Evolutionary conservation across 2,113 vertebrate species (phyloP).

Genomic region (Micronycteris hirsuta): DNA sequence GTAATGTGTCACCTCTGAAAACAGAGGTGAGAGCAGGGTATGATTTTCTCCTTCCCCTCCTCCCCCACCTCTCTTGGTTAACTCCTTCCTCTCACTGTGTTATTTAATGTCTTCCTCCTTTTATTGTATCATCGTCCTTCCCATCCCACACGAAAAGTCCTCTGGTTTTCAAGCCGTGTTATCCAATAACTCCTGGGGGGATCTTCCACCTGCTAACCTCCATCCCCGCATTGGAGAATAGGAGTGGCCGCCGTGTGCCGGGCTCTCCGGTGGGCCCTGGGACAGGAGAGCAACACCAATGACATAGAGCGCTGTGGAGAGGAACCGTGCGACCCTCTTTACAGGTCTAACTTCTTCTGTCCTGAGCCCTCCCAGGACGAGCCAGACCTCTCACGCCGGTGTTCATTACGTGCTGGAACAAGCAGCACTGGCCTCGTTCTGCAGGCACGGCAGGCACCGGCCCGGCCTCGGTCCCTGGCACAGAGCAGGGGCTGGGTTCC

Average conservation of each 20-base stretch:
- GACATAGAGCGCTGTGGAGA: fast-evolving
- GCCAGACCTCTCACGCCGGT: too few relatives aligned
- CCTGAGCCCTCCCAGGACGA: background rate
- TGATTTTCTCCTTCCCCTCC: background rate
- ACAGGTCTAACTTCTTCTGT: background rate
- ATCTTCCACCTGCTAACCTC: background rate
- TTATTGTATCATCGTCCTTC: background rate
- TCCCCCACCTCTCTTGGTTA: background rate
- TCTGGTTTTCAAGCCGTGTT: background rate
- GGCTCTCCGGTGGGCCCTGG: background rate
- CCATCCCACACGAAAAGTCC: background rate
- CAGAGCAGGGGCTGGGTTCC: background rate
- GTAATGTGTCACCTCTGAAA: slow-evolving; percentile 40
- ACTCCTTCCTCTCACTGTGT: background rate
- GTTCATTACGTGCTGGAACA: fast-evolving
- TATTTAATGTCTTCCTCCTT: background rate
- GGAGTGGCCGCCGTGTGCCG: fast-evolving
- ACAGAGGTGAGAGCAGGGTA: background rate
- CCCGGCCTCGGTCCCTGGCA: background rate
- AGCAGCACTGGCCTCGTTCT: background rate
- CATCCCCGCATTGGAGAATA: background rate
- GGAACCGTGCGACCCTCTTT: too few relatives aligned
- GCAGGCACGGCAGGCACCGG: background rate
- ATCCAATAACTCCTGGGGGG: background rate
- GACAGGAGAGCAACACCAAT: background rate